A percentile compares a stretch with the other conserved stretches of the same genome.
phyloP scores from a whole-genome alignment of 2,888 invertebrate genomes.

The Cantharis rustica region DNA sequence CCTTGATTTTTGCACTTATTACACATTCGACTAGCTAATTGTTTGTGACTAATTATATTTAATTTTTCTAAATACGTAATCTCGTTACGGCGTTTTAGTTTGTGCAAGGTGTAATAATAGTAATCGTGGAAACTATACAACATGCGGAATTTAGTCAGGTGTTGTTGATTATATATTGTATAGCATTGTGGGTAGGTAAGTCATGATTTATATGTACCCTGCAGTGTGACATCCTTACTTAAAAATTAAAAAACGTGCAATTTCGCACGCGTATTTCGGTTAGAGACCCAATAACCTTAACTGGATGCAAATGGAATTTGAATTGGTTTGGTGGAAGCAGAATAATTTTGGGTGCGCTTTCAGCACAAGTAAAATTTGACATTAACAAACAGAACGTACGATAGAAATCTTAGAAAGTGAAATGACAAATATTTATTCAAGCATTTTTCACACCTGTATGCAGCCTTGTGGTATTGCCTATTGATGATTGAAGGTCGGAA shows the following conservation, averaged over 20 bases:
- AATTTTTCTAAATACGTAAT: neutral
- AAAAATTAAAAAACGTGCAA: neutral
- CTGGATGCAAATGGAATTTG: neutral
- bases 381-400: neutral
- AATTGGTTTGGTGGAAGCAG: neutral
- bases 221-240: neutral
- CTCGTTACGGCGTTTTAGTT: neutral
- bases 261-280: neutral
- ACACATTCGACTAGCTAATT: neutral
- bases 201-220: neutral
- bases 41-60: slow-evolving; percentile 1
- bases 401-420: neutral
- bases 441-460: neutral
- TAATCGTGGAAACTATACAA: neutral
- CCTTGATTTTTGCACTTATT: slow-evolving; percentile 3
- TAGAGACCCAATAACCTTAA: neutral
- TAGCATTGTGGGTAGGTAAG: neutral
- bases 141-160: neutral
- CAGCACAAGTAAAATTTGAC: neutral
- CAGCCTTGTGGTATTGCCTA: neutral
- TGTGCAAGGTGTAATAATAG: neutral
- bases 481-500: neutral
- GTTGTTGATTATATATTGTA: neutral
- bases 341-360: neutral
- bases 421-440: neutral